Conservation (phyloP, 2,888 invertebrate genomes). For the Drosophila cognata region DNA sequence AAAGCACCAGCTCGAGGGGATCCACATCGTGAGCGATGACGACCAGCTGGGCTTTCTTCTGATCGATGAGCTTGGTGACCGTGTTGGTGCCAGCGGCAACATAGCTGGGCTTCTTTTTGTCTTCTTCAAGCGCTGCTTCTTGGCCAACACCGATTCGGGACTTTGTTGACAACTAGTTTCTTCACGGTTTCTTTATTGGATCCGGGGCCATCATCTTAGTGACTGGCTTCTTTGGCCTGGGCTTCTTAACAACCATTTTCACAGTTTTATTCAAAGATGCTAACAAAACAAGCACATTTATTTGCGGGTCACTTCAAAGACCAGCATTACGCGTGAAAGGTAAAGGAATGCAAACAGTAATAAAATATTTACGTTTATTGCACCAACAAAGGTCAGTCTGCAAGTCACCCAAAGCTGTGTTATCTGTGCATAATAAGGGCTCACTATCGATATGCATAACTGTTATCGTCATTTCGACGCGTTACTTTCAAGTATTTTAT, state of each 20-base stretch:
- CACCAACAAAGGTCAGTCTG: not conserved
- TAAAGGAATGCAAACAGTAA: slow-evolving; percentile 74
- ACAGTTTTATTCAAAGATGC: slow-evolving; percentile 80
- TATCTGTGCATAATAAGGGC: not conserved
- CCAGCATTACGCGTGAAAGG: slow-evolving; percentile 84
- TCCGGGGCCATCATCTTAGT: slow-evolving; percentile 98
- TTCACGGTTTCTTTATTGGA: slow-evolving; percentile 92
- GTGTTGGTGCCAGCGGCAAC: slow-evolving; percentile 96
- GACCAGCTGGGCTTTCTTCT: slow-evolving; percentile 99
- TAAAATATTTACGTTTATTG: not conserved
- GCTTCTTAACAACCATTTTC: slow-evolving; percentile 86
- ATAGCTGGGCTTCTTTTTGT: slow-evolving; percentile 94
- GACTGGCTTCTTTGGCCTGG: slow-evolving; percentile 94
- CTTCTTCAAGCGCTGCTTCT: slow-evolving; percentile 95
- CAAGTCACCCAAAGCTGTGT: not conserved
- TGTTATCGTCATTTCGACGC: not conserved
- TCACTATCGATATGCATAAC: not conserved
- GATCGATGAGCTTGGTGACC: slow-evolving; percentile 97
- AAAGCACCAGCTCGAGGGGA: slow-evolving; percentile 99
- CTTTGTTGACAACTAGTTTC: slow-evolving; percentile 96
- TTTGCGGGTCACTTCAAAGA: slow-evolving; percentile 78
- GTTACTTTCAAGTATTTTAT: slow-evolving; percentile 10
- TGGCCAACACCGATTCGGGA: slow-evolving; percentile 96
- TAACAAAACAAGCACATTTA: slow-evolving; percentile 82
- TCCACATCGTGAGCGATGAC: slow-evolving; percentile 99